Base-by-base conservation (phyloP, 2,888 invertebrate genomes). In the Phoronis australis region DNA sequence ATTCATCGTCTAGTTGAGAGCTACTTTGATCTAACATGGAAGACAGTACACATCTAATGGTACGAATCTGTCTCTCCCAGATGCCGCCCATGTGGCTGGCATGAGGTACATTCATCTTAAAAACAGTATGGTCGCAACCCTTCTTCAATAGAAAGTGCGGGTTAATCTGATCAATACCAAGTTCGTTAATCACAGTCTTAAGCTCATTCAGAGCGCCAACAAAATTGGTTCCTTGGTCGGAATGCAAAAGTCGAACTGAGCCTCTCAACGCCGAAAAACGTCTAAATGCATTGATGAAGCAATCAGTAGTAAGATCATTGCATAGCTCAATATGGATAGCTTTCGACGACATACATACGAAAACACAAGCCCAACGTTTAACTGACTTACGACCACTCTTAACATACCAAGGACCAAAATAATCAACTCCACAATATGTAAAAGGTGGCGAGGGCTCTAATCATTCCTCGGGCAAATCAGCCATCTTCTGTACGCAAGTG, bases 21-120 rank as follows among this genome's bases (percentile, higher is more conserved):
- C n/a, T n/a, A n/a, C n/a, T n/a, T n/a, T n/a, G n/a, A n/a, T n/a
- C n/a, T 4, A 38, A 15, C n/a, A 46, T 12, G 18, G 45, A 21
- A 4, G 40, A 18, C 18, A 49, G 9, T 4, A 45, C 22, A 20
- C 23, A 20, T 43, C 51, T 43, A 5, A 51, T 26, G 3, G 51
- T 45, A 5, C 51, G n/a, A 37, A 51, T 49, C 12, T 48, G 47
- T 12, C 44, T n/a, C n/a, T 51, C 51, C 51, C 48, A 51, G 4
- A 15, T 15, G 4, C 49, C 49, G 6, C 49, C 50, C 18, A 39
- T 37, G 25, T 46, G 48, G 21, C 27, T 45, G 22, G 50, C 45
- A 6, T 21, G 15, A 6, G 49, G 45, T 15, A 20, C 18, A 38
- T 48, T 48, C n/a, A n/a, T n/a, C n/a, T n/a, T n/a, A n/a, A n/a